Percentiles rank a stretch among this genome's conserved stretches.
These are phyloP conservation scores for Falco rusticolus DNA, from an alignment of 2,797 vertebrate genomes.

Conservation along the genomic window DNA sequence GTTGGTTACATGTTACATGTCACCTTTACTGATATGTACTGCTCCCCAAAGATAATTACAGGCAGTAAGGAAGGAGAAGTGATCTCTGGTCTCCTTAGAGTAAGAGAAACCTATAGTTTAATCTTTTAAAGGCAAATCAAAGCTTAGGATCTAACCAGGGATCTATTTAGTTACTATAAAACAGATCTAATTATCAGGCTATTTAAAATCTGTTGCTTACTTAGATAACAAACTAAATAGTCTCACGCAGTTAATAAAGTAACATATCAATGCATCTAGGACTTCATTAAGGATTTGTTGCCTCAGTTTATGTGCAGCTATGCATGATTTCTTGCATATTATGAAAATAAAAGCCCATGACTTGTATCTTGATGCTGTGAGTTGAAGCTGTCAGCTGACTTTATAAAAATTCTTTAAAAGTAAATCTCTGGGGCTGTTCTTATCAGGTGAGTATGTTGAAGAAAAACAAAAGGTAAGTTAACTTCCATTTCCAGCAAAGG, in stretches of 20 bases:
- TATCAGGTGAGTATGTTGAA: background rate
- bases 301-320: background rate
- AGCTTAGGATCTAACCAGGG: background rate
- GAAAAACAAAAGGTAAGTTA: constrained; percentile 41
- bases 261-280: background rate
- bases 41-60: background rate
- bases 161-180: background rate
- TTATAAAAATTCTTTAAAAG: background rate
- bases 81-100: background rate
- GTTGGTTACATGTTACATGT: rapidly evolving
- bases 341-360: background rate
- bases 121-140: constrained; percentile 1
- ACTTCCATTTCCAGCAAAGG: background rate
- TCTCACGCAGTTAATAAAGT: background rate
- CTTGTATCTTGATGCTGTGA: background rate
- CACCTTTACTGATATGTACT: background rate
- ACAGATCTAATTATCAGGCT: background rate
- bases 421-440: background rate
- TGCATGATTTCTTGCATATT: background rate
- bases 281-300: background rate
- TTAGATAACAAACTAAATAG: background rate
- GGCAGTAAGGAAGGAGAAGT: background rate
- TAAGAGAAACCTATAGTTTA: background rate
- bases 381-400: background rate
- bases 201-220: background rate